A percentile compares a stretch with the other conserved stretches of the same genome.
Conservation (phyloP, 2,888 invertebrate genomes). For the Zhuqinia jingwanae region DNA sequence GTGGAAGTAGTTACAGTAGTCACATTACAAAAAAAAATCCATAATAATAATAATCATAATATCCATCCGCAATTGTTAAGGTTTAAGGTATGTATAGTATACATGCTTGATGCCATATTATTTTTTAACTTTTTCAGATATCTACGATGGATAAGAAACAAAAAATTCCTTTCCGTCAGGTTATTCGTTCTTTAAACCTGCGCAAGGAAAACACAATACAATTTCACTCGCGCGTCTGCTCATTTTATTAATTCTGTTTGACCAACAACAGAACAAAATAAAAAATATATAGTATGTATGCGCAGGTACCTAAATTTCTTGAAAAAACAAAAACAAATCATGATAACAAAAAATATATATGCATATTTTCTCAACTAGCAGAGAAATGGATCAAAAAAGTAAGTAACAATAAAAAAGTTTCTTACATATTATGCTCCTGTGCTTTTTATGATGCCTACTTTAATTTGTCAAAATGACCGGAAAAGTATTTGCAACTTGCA, state of each 20-base stretch:
- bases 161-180: conserved; percentile 30
- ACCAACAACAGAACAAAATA: no score
- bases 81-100: conserved; percentile 3
- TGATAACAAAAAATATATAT: no score
- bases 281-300: no score
- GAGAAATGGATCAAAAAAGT: no score
- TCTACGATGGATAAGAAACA: conserved; percentile 14
- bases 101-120: not conserved
- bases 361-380: not conserved
- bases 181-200: not conserved
- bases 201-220: no score
- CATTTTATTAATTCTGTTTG: no score
- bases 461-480: conserved; percentile 26
- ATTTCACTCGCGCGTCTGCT: no score
- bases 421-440: no score
- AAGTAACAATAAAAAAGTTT: no score
- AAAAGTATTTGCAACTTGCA: not conserved
- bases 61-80: conserved; percentile 24
- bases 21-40: conserved; percentile 3
- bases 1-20: no score
- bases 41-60: not conserved
- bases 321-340: no score
- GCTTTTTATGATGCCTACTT: no score
- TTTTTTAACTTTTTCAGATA: conserved; percentile 17
- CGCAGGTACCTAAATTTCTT: not conserved